Conservation (phyloP, 2,113 vertebrate species). For the Erythrocercus mccallii region DNA sequence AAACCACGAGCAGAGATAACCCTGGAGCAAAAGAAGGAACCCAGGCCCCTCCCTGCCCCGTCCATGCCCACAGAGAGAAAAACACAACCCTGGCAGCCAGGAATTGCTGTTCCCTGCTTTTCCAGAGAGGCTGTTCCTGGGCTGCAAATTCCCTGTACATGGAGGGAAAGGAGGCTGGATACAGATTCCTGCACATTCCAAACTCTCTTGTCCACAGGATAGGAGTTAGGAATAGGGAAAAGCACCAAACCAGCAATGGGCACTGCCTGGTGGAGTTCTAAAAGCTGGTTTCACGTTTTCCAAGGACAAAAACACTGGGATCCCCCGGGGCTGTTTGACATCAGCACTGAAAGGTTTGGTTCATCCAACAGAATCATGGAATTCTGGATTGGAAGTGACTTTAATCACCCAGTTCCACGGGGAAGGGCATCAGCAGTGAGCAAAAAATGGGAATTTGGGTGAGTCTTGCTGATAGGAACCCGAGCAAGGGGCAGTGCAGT, state of each 20-base stretch:
- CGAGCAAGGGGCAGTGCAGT: accelerated
- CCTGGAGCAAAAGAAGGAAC: not conserved
- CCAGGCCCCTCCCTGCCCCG: too few species aligned
- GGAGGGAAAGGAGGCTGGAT: not conserved
- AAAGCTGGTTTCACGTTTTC: not conserved
- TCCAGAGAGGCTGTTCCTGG: not conserved
- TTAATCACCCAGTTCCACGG: not conserved
- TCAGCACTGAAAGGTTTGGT: not conserved
- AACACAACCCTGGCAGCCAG: not conserved
- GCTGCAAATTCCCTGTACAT: not conserved
- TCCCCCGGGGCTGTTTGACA: not conserved
- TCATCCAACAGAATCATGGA: not conserved
- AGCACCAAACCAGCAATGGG: not conserved
- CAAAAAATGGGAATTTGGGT: not conserved
- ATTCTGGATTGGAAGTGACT: not conserved
- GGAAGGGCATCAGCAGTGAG: not conserved
- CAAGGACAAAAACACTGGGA: not conserved
- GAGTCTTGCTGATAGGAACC: not conserved
- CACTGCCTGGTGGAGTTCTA: not conserved
- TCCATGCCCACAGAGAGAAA: not conserved
- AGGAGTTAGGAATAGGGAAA: not conserved
- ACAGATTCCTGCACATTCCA: not conserved
- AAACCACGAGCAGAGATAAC: not conserved
- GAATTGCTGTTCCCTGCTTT: not conserved
- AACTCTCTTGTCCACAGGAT: accelerated